Evolutionary conservation across 1,140 invertebrate species (phyloP), one percentile per base, ranked within the genome.

Genomic region (Phthorimaea operculella): DNA sequence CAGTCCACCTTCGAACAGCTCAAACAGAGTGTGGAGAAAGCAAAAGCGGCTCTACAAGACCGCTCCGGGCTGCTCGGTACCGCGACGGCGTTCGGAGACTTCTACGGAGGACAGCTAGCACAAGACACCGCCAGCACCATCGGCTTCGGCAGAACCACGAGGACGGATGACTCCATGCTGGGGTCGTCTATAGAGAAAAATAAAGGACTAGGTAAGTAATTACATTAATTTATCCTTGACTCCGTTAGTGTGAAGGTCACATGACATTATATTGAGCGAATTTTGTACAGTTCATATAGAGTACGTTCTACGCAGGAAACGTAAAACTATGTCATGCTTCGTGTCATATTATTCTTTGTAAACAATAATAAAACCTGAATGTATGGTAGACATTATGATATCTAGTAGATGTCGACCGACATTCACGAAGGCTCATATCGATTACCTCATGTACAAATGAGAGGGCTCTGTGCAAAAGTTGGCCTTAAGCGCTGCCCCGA

Each of bases 21-120:
- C 15, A 96, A 95, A 67, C 93, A 96, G 70, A 94, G 92, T 66
- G 93, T 95, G 18, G 93, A 95, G 73, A 95, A 95, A 76, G 93
- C 94, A 10, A 96, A 96, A 74, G 93, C 94, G 7, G 94, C 93
- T 0, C 82, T 95, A 45, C 90, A 91, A 75, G 89, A 89, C 75
- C 60, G 85, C 15, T 84, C 82, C 7, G 77, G 83, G 0, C 60
- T 85, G 5, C 69, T 89, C 33, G 87, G 87, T 0, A 80, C 86
- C 0, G 85, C 87, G 17, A 88, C 87, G 14, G 88, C 88, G 0
- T 89, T 89, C 72, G 88, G 88, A 69, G 88, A 89, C 59, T 83
- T 89, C 49, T 89, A 88, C 62, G 85, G 84, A 33, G 86, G 86
- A 0, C 84, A 86, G 57, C 58, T 86, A 51, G 75, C 66, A 0